Percentiles rank a stretch among this genome's conserved stretches.
Conservation (phyloP, 2,888 invertebrate species). For the Rhorus exstirpatorius region DNA sequence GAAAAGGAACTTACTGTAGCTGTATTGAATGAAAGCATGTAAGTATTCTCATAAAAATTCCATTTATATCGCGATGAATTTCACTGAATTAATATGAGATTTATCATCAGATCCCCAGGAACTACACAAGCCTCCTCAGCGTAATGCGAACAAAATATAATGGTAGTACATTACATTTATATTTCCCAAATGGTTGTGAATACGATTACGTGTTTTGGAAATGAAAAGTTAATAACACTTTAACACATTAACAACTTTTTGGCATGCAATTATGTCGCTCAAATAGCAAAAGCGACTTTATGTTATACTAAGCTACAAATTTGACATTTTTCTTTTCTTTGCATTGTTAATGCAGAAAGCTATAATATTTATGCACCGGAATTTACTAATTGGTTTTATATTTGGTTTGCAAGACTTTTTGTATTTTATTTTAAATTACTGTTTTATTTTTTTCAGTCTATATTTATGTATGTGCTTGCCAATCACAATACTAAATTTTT, state of each 20-base stretch:
- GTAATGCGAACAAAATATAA: constrained; percentile 31
- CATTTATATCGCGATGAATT: constrained; percentile 25
- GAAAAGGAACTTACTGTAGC: constrained; percentile 11
- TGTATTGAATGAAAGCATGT: constrained; percentile 19
- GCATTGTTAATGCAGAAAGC: too few relatives aligned
- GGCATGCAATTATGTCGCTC: constrained; percentile 30
- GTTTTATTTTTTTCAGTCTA: constrained; percentile 21
- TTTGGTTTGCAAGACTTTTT: constrained; percentile 40
- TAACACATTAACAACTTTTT: constrained; percentile 35
- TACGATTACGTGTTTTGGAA: constrained; percentile 15
- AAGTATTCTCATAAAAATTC: constrained; percentile 21
- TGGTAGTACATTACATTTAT: constrained; percentile 38
- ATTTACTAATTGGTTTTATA: constrained; percentile 26
- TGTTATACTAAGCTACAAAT: constrained; percentile 21
- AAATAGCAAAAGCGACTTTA: constrained; percentile 35
- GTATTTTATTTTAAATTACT: constrained; percentile 25
- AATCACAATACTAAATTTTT: constrained; percentile 20
- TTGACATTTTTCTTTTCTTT: not conserved
- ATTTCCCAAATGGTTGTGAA: constrained; percentile 21
- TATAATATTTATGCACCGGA: constrained; percentile 28
- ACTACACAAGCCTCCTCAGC: constrained; percentile 30
- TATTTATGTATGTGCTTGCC: constrained; percentile 31
- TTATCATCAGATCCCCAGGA: constrained; percentile 22
- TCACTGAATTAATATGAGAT: constrained; percentile 36
- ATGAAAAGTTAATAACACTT: constrained; percentile 24